Evolutionary conservation across 2,113 vertebrate genomes (phyloP), one percentile per base, ranked within the genome.

Genomic region (Vireo altiloquus): DNA sequence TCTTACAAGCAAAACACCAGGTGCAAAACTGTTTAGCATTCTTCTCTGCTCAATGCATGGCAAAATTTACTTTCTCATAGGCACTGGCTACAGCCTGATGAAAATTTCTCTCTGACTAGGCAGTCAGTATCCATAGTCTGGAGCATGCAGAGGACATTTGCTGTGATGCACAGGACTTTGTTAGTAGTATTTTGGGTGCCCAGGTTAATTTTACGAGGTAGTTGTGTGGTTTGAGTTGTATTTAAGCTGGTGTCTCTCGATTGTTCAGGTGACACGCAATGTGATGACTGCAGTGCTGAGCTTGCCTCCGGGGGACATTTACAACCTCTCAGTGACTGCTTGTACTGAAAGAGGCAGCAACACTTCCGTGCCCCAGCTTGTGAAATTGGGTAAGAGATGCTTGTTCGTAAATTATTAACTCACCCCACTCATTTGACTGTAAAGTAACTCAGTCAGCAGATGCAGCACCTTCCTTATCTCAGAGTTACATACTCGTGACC

Each of bases 271-370:
- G 33, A 99, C 98, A 6, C 98, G 99, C 60, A 99, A 95, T 24
- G 97, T 98, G 95, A 99, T 99, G 99, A 98, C 98, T 16, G 98
- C 99, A 6, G 98, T 98, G 69, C 97, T 99, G 78, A 98, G 97
- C 24, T 95, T 99, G 69, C 99, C 99, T 53, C 98, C 99, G 0
- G 99, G 99, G 33, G 99, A 99, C 97, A 99, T 99, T 88, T 99
- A 99, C 96, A 99, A 99, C 94, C 98, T 99, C 66, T 99, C 99
- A 0, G 99, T 99, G 83, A 99, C 99, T 11, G 99, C 99, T 44
- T 99, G 98, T 82, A 99, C 99, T 0, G 99, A 99, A 40, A 98
- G 98, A 83, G 98, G 98, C 95, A 98, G 98, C 60, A 99, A 99
- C 89, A 98, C 98, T 7, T 99, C 99, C 31, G 42, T 74, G n/a